Evolutionary conservation across 2,888 invertebrate genomes (phyloP), one percentile per base, ranked within the genome.

Genomic region (Epirrita christyi): DNA sequence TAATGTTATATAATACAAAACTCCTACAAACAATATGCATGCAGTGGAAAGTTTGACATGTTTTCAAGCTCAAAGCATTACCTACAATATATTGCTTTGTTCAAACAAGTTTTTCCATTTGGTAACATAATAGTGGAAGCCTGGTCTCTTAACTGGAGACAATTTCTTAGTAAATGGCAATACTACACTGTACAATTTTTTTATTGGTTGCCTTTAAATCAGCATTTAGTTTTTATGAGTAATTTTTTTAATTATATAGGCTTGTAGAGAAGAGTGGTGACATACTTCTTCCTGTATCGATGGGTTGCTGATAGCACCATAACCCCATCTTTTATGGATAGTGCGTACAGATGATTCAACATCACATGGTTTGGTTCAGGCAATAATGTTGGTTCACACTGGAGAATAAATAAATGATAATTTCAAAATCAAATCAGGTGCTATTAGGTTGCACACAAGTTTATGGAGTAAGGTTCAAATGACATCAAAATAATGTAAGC

Each of bases 281-380:
- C 99, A 92, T 99, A 99, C 94, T 99, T 99, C 94, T 99, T 99
- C 67, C 99, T 95, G 86, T 99, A 99, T 65, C 99, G 94, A 88
- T 99, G 99, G 5, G 99, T 99, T 10, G 99, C 99, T 77, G 98
- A 99, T 32, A 99, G 93, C 38, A 99, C 99, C 99, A 99, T 99
- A 2, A 99, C 99, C 47, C 99, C 99, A 88, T 99, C 99, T 92
- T 99, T 99, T 76, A 99, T 99, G 45, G 99, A 99, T 64, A 99
- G 93, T n/a, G 99, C 99, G 88, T 99, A 99, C 53, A 99, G 93
- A 88, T 99, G 99, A 88, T 99, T 99, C 78, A 99, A 93, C 99
- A 99, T 99, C 27, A 99, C 99, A 84, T 99, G 99, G 86, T 99
- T 99, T 47, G 99, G 99, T 92, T 99, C 99, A n/a, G 99, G 99